These are phyloP conservation scores for Yponomeuta sedellus DNA, from an alignment of 2,888 invertebrate genomes.

Conservation along the genomic window DNA sequence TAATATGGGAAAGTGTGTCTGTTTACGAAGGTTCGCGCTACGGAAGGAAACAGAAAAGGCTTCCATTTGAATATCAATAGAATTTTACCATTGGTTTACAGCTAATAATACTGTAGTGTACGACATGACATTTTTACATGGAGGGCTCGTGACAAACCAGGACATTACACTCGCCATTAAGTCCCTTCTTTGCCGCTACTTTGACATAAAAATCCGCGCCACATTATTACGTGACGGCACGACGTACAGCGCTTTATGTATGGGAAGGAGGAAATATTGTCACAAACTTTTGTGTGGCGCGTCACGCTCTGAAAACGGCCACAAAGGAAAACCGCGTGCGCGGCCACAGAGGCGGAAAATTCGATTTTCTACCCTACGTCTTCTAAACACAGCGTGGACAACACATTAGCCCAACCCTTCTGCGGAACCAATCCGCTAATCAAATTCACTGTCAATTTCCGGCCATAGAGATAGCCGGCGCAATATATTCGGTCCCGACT, in stretches of 20 bases:
- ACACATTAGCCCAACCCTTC: constrained; percentile 49
- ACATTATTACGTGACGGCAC: neutral
- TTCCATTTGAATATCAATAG: neutral
- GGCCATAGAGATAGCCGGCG: constrained; percentile 53
- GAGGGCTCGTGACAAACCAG: neutral
- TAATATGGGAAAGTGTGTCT: neutral
- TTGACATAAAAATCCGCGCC: neutral
- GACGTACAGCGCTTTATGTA: constrained; percentile 1
- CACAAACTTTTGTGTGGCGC: constrained; percentile 43
- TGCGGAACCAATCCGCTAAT: constrained; percentile 58
- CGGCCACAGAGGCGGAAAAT: constrained; percentile 60
- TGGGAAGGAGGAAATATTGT: constrained; percentile 13
- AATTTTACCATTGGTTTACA: neutral
- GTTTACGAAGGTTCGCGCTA: too few relatives aligned
- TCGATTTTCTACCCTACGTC: constrained; percentile 67
- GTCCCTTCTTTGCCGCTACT: neutral
- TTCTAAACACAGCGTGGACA: constrained; percentile 52
- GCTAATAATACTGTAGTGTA: neutral
- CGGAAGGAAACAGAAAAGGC: neutral
- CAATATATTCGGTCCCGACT: constrained; percentile 19
- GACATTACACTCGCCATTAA: neutral
- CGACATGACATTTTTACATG: neutral
- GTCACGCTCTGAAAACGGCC: constrained; percentile 59
- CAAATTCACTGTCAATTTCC: constrained; percentile 66
- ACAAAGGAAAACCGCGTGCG: constrained; percentile 39